Base-by-base conservation (phyloP, 2,888 invertebrate species). In the Temnothorax ravouxi region DNA sequence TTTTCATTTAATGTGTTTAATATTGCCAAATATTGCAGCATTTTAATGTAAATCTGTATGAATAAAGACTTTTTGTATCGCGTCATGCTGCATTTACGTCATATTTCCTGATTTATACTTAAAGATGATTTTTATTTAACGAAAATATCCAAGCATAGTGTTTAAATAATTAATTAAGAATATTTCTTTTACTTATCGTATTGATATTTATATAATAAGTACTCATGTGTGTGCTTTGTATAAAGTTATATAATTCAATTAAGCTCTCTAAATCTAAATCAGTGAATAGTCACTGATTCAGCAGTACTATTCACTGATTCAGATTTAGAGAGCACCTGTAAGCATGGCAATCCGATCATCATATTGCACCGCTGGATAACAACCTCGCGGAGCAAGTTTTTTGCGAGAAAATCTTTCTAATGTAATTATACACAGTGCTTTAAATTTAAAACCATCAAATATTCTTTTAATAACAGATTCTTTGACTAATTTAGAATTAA, bases 111-210 rank as follows among this genome's bases (percentile, higher is more conserved):
- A 34, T 34, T 67, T 3, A 1, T 34, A 25, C 13, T 64, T 41
- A 44, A 62, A 62, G 1, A 64, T 21, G 5, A 66, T 44, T 66
- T 66, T 13, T 21, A 44, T 15, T 25, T 15, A 44, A 44, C 4
- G 4, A 29, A 74, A 74, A 29, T 59, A 59, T 74, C 29, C n/a
- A 25, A 25, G 6, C 34, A 29, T 8, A n/a, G 3, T 56, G n/a
- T n/a, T 44, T 41, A 18, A 74, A 44, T 59, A 72, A 59, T 72
- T 72, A 59, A 59, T 44, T 74, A 1, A 29, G 13, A 8, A 13
- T 59, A 74, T 25, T 4, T 25, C 8, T 59, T 13, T 44, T 59
- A 29, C 5, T 69, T 47, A 18, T 67, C 11, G 29, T 50, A 34
- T 34, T 15, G 11, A 11, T 41, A 56, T 2, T 41, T 18, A 25